Base-by-base conservation (phyloP, 2,113 vertebrate genomes). In the Ascaphus truei region DNA sequence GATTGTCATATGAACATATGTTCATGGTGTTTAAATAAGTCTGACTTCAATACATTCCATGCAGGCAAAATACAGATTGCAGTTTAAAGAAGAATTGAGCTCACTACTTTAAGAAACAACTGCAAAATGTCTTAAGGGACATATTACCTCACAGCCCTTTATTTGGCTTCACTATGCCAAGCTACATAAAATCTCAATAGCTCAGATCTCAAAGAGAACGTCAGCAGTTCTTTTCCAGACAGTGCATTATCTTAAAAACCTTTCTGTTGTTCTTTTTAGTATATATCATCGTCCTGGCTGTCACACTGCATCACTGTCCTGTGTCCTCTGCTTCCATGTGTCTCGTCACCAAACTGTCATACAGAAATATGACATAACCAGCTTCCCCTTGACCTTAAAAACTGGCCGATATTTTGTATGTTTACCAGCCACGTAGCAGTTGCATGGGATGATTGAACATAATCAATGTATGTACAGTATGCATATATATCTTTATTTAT, bases 211-310 rank as follows among this genome's bases (percentile, higher is more conserved):
- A 75, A 47, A 57, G 53, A 67, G 34, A 56, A 29, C 2, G 34
- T 61, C 71, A 74, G 73, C 73, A 77, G 30, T 75, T 62, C 64
- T 61, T 45, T 47, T 61, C 59, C 67, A 68, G 11, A 3, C 57
- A 43, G 16, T 51, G 63, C 34, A 67, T 68, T 63, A 50, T 69
- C 43, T 77, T 43, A 52, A 68, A 72, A 34, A 62, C 56, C 61
- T 47, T 33, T 29, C n/a, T 36, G 45, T 59, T 77, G 65, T 71
- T 72, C 47, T 59, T 76, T 72, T 76, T 68, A 62, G 68, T 76
- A 58, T 71, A 71, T 76, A 75, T 76, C 62, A 77, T 64, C 64
- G 65, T 53, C 55, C 72, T 73, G 50, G 72, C 67, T 63, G 51
- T 55, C 43, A 67, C 20, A 23, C 25, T 60, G 45, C 27, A 50